phyloP scores from a whole-genome alignment of 2,113 vertebrate species.

The Eurystomus gularis region DNA sequence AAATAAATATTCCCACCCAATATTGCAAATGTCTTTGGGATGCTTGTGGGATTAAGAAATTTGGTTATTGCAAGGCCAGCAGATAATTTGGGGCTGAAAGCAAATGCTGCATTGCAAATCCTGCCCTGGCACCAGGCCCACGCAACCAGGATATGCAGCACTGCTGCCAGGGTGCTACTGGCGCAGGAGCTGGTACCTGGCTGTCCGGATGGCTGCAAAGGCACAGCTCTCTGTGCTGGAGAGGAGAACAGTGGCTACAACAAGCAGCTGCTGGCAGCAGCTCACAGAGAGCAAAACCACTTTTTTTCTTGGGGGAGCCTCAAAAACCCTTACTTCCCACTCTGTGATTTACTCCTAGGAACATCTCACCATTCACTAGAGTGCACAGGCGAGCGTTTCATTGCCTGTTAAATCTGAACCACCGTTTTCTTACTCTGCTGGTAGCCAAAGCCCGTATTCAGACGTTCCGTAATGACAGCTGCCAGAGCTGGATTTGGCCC shows the following conservation, averaged over 20 bases:
- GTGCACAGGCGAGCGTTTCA: not conserved
- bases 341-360: not conserved
- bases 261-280: not conserved
- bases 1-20: not conserved
- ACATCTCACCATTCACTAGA: not conserved
- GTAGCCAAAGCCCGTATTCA: not conserved
- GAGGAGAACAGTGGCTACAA: not conserved
- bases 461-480: not conserved
- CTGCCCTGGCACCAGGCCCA: not conserved
- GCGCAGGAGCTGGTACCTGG: not conserved
- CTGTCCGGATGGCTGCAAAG: not conserved
- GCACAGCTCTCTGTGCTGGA: not conserved
- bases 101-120: not conserved
- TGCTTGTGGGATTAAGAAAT: not conserved
- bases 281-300: not conserved
- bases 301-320: not conserved
- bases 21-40: not conserved
- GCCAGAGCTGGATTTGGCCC: not conserved
- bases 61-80: not conserved
- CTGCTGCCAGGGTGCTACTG: not conserved
- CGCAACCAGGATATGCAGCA: fast-evolving
- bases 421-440: not conserved
- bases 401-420: not conserved
- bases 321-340: not conserved
- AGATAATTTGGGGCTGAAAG: not conserved